These are phyloP conservation scores for Medauroidea extradentata DNA, from an alignment of 1,140 invertebrate species.

Conservation along the genomic window DNA sequence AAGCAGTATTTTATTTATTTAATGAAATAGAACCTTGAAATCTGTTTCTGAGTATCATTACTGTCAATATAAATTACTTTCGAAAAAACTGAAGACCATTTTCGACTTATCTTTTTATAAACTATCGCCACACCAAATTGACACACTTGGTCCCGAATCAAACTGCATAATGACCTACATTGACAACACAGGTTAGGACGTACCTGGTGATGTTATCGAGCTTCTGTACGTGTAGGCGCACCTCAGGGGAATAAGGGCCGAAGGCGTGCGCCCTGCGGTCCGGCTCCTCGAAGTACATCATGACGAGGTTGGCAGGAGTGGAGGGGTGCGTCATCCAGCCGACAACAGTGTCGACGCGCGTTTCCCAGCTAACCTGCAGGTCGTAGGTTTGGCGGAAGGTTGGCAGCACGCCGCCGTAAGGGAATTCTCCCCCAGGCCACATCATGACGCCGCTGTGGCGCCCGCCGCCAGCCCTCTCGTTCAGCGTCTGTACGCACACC, in stretches of 20 bases:
- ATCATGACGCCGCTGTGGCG: conserved; percentile 55
- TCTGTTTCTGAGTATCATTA: too few species aligned
- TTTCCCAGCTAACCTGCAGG: conserved; percentile 45
- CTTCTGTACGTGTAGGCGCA: conserved; percentile 47
- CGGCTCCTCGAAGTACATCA: conserved; percentile 69
- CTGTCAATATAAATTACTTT: too few species aligned
- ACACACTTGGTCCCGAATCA: too few species aligned
- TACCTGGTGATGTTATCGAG: conserved; percentile 55
- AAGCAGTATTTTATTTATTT: too few species aligned
- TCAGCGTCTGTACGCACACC: conserved; percentile 49
- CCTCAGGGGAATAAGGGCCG: conserved; percentile 44
- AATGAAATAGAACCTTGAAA: too few species aligned
- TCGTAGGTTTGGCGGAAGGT: conserved; percentile 33
- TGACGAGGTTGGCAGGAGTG: conserved; percentile 57
- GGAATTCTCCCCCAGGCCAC: conserved; percentile 53
- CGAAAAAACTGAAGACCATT: too few species aligned
- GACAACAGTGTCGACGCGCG: conserved; percentile 55
- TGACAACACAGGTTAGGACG: too few species aligned
- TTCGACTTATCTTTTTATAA: too few species aligned
- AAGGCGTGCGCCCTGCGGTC: conserved; percentile 54
- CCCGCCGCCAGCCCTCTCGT: conserved; percentile 46
- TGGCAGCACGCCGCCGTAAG: conserved; percentile 43
- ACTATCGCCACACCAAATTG: too few species aligned
- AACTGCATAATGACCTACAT: too few species aligned
- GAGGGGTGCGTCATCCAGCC: conserved; percentile 58